Evolutionary conservation across 2,797 vertebrate genomes (phyloP), one percentile per base, ranked within the genome.

Genomic region (Stomatorhinus walkeri): DNA sequence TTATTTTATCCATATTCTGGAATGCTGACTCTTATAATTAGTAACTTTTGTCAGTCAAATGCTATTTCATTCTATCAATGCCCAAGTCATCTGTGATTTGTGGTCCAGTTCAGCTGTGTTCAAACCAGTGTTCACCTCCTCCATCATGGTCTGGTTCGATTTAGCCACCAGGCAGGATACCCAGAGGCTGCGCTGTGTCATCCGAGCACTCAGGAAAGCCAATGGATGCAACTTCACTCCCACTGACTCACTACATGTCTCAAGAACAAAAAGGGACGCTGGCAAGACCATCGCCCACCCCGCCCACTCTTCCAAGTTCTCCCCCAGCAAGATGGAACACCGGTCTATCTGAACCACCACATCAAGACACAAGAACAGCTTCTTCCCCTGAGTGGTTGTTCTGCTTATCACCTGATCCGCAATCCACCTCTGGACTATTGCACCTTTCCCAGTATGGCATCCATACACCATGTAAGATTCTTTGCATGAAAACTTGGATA

Each of bases 271-370:
- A 49, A 83, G 22, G 9, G 48, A 4, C n/a, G 76, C 88, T 16
- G 72, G 88, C 14, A 83, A 59, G 88, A 88, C 84, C 49, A 56
- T 83, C 19, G 7, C n/a, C 32, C 49, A 88, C 52, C 76, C 19
- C 8, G 28, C 88, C 24, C 88, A 88, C 49, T 88, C 49, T 83
- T 88, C 19, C 6, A 88, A 56, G 36, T 24, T 19, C 88, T 81
- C 9, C 76, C 49, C 10, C 76, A n/a, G 76, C 76, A 5, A 84
- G 36, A 40, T 1, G 2, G 36, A 56, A 7, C 16, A 48, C 12
- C 6, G n/a, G 22, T 43, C 76, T 7, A 84, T 84, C 32, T 46
- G 52, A 8, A 84, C 4, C 51, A 56, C 32, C 79, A 84, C 79
- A 51, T 84, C n/a, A 12, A n/a, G 76, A 6, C 88, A 83, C 32